These are phyloP conservation scores for Diaprepes abbreviatus DNA, from an alignment of 2,888 invertebrate genomes.

Conservation along the genomic window DNA sequence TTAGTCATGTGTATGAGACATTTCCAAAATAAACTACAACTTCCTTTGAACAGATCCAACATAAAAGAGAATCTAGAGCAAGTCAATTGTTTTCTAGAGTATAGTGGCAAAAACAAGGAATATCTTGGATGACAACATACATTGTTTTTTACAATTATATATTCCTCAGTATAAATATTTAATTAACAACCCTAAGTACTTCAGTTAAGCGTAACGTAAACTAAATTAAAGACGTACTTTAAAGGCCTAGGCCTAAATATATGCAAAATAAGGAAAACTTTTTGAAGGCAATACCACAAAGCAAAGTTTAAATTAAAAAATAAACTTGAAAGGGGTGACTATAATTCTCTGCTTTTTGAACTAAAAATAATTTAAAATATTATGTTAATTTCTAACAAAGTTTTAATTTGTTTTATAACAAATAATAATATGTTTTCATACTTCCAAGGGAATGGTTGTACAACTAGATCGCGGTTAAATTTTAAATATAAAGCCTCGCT, in stretches of 20 bases:
- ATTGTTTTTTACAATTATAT: too few species aligned
- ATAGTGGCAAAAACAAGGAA: background rate
- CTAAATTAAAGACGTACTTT: background rate
- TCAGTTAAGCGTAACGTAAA: background rate
- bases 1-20: background rate
- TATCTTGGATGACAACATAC: too few species aligned
- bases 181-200: background rate
- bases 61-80: background rate
- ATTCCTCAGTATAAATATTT: background rate
- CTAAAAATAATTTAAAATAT: background rate
- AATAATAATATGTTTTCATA: too few species aligned
- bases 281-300: background rate
- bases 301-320: conserved; percentile 24
- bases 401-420: background rate
- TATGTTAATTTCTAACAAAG: background rate
- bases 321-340: background rate
- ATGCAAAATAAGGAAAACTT: conserved; percentile 10
- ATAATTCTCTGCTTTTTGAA: background rate
- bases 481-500: too few species aligned
- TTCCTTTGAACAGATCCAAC: background rate
- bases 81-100: background rate
- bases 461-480: too few species aligned
- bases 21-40: conserved; percentile 1
- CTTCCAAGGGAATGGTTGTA: too few species aligned
- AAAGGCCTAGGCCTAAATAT: conserved; percentile 16